Conservation (phyloP, 2,888 invertebrate genomes). For the Drosophila suboccidentalis region DNA sequence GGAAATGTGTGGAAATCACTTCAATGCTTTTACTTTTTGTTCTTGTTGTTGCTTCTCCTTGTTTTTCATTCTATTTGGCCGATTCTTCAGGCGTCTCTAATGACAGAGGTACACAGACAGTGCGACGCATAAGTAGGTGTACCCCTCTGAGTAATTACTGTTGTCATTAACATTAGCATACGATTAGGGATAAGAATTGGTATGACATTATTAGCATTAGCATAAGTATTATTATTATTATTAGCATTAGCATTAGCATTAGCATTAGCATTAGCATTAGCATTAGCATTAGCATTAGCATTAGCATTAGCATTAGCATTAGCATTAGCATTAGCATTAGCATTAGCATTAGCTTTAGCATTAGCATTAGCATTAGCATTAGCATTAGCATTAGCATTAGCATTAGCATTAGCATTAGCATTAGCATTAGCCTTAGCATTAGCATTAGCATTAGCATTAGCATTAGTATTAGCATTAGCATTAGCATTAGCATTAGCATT, state of each 20-base stretch:
- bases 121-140: conserved; percentile 35
- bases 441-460: background rate
- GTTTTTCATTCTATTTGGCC: conserved; percentile 43
- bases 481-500: background rate
- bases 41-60: conserved; percentile 22
- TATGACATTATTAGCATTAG: background rate
- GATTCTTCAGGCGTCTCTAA: conserved; percentile 64
- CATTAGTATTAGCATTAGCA: background rate
- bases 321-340: conserved; percentile 1
- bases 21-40: conserved; percentile 44
- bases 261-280: background rate
- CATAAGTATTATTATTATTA: background rate
- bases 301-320: background rate
- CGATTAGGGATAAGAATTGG: background rate
- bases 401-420: background rate
- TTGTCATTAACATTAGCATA: background rate
- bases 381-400: conserved; percentile 1
- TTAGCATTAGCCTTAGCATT: too few species aligned
- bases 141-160: conserved; percentile 2
- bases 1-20: conserved; percentile 72
- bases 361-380: background rate
- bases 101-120: conserved; percentile 62
- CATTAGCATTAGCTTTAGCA: background rate
- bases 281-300: background rate
- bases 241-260: background rate